Percentiles rank a stretch among this genome's conserved stretches.
Conservation (phyloP, 2,888 invertebrate species). For the Ypsolopha sequella region DNA sequence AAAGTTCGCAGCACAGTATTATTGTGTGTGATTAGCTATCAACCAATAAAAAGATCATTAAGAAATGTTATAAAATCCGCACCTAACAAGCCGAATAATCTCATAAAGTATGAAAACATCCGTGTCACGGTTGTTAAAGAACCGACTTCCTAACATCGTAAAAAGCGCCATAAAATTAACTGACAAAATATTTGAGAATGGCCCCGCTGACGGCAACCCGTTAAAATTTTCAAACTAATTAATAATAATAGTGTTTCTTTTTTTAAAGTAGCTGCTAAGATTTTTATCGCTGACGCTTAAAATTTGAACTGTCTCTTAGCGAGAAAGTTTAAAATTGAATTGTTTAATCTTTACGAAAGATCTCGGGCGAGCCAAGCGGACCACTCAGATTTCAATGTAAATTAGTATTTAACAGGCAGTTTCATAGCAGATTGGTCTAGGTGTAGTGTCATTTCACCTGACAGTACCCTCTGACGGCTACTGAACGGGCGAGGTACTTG, state of each 20-base stretch:
- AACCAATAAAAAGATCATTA: slow-evolving; percentile 5
- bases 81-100: slow-evolving; percentile 3
- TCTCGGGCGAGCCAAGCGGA: neutral
- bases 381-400: too few relatives aligned
- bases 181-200: neutral
- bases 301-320: neutral
- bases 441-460: too few relatives aligned
- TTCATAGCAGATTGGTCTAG: too few relatives aligned
- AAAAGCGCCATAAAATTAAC: neutral
- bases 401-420: too few relatives aligned
- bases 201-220: neutral
- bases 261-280: slow-evolving; percentile 7
- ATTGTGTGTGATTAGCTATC: neutral
- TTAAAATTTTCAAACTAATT: slow-evolving; percentile 3
- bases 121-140: slow-evolving; percentile 27
- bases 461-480: too few relatives aligned
- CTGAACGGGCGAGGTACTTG: neutral
- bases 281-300: slow-evolving; percentile 7
- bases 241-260: neutral
- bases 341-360: neutral
- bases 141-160: neutral
- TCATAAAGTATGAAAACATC: slow-evolving; percentile 14
- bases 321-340: neutral
- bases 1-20: neutral
- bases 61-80: slow-evolving; percentile 4